Evolutionary conservation across 2,888 invertebrate genomes (phyloP), one percentile per base, ranked within the genome.

Genomic region (Bimastos eiseni): DNA sequence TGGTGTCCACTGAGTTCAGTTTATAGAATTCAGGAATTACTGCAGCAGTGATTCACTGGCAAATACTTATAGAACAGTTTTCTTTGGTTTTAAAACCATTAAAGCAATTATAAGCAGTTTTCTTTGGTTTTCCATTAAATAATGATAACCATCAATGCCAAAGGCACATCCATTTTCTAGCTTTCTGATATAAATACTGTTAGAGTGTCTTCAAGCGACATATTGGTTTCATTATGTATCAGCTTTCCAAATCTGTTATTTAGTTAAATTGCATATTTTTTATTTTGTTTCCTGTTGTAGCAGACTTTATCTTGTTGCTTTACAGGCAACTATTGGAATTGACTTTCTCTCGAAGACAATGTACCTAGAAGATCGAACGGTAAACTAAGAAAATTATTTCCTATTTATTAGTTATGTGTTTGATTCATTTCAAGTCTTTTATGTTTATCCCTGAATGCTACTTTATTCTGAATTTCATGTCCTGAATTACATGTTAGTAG

Each of bases 331-430:
- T 93, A 99, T 99, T 96, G 99, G 99, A 94, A 99, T 99, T 96
- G 99, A 99, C 96, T 99, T 99, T 96, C 96, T 99, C 95, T 99
- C 99, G 93, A 99, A 99, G 96, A 99, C 99, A 37, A 99, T 99
- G 99, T 99, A 99, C 96, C 96, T 99, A 94, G 99, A 99, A 96
- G 99, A 99, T 96, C 97, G 99, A 96, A 99, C 99, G 92, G 96
- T 96, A 94, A 95, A 96, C 95, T 21, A 33, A 86, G 21, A 37
- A 88, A 37, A 34, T 88, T 38, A 88, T 88, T 38, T 38, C 0
- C 34, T 6, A 38, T 24, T 33, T 88, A 83, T 19, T 36, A 17
- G 38, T 13, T 36, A 17, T 37, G 38, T 89, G 89, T 38, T n/a
- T 36, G 19, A 21, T 34, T 38, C 15, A 24, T 37, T 38, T 37